A percentile compares a stretch with the other conserved stretches of the same genome.
Conservation (phyloP, 2,797 vertebrate species). For the Tinamus major region DNA sequence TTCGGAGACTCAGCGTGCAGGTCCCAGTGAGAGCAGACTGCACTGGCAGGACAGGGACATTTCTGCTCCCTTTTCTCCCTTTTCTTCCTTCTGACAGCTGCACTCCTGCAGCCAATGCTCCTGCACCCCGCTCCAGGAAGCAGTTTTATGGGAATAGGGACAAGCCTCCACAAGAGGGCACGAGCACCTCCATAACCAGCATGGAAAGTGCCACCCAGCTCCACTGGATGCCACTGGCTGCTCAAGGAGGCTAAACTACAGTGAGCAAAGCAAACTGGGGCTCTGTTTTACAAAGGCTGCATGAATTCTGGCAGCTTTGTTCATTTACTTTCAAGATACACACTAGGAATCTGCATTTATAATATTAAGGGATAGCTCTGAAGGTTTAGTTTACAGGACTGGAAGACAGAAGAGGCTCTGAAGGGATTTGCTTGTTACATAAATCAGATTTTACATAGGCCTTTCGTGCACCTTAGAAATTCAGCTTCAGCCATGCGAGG, state of each 20-base stretch:
- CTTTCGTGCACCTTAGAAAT: not conserved
- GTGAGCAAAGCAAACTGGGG: fast-evolving
- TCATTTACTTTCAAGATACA: not conserved
- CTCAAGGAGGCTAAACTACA: not conserved
- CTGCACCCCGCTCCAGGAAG: fast-evolving
- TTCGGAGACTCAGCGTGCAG: not conserved
- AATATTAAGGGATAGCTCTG: not conserved
- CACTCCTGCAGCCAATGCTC: not conserved
- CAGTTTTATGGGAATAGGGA: not conserved
- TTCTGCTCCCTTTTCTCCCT: not conserved
- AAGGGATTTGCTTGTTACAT: not conserved
- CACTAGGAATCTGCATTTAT: fast-evolving
- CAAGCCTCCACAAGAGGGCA: conserved; percentile 57
- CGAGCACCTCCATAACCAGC: not conserved
- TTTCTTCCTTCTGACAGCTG: not conserved
- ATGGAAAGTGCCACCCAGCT: not conserved
- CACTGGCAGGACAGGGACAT: fast-evolving
- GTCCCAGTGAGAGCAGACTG: fast-evolving
- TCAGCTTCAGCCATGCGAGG: not conserved
- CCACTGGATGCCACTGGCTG: not conserved
- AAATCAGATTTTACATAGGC: fast-evolving
- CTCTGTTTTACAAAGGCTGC: not conserved
- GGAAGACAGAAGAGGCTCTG: not conserved
- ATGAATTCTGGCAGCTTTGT: not conserved
- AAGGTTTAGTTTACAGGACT: fast-evolving